Conservation (phyloP, 2,113 vertebrate species). For the Fregetta grallaria region DNA sequence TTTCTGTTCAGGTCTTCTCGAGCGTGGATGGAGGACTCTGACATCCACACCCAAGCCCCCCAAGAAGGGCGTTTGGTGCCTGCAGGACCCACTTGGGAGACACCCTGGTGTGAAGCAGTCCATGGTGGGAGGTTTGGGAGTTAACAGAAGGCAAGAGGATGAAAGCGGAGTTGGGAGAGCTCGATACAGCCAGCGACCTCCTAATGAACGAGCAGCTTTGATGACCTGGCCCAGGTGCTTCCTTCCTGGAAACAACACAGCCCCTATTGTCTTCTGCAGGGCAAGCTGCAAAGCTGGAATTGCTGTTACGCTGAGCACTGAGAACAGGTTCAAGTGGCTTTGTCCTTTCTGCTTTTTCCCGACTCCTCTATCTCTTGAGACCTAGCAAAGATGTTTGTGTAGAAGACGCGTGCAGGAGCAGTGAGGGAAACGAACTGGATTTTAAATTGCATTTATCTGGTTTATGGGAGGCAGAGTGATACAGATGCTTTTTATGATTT, state of each 20-base stretch:
- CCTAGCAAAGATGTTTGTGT: neutral
- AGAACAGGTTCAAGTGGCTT: slow-evolving; percentile 2
- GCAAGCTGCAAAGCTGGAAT: slow-evolving; percentile 6
- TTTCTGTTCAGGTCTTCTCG: rapidly evolving
- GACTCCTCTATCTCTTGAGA: neutral
- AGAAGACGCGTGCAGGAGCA: neutral
- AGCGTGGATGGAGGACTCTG: neutral
- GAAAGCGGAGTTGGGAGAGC: neutral
- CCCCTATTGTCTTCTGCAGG: slow-evolving; percentile 38
- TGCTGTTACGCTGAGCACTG: neutral
- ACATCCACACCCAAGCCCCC: too few relatives aligned
- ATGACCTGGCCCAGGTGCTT: slow-evolving; percentile 54
- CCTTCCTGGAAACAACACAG: slow-evolving; percentile 53
- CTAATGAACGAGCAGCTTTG: slow-evolving; percentile 42
- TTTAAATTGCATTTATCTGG: neutral
- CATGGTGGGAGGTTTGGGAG: neutral
- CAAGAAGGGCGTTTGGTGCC: rapidly evolving
- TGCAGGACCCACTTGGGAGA: neutral
- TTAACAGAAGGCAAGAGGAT: slow-evolving; percentile 45
- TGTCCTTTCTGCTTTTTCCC: slow-evolving; percentile 17
- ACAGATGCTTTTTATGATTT: neutral
- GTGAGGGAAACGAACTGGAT: neutral
- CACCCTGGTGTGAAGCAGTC: neutral
- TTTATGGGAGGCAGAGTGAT: neutral
- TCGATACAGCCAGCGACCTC: neutral